These are phyloP conservation scores for Hexactinellida sp. DNA, from an alignment of 37 sponge, comb jelly and placozoan genomes.

Conservation along the genomic window DNA sequence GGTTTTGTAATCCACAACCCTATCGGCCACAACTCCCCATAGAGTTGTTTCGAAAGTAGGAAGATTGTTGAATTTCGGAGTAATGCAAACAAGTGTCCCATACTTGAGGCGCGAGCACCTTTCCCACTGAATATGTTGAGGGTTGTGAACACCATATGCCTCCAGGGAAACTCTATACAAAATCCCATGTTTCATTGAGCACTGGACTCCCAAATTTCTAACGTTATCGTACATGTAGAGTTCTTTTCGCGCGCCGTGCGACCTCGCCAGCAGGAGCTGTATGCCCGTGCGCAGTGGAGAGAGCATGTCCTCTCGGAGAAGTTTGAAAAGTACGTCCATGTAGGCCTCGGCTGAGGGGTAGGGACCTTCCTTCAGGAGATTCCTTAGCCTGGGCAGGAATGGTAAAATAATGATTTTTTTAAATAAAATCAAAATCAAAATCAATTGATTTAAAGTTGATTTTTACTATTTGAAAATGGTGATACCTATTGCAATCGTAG, in stretches of 20 bases:
- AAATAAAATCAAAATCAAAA: too few relatives aligned
- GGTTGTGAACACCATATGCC: background rate
- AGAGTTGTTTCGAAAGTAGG: too few relatives aligned
- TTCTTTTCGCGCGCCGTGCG: slow-evolving; percentile 25
- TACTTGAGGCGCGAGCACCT: slow-evolving; percentile 43
- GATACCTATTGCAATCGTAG: too few relatives aligned
- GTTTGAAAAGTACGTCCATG: slow-evolving; percentile 57
- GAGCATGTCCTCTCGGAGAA: slow-evolving; percentile 70
- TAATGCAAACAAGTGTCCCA: slow-evolving; percentile 70
- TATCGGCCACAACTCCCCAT: too few relatives aligned
- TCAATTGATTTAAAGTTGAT: too few relatives aligned
- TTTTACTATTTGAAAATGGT: too few relatives aligned
- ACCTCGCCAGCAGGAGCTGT: slow-evolving; percentile 6
- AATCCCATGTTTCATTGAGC: too few relatives aligned
- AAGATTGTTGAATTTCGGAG: slow-evolving; percentile 29
- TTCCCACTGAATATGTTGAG: slow-evolving; percentile 37
- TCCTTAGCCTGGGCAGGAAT: too few relatives aligned
- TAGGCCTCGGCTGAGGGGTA: slow-evolving; percentile 60
- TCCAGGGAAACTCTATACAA: slow-evolving; percentile 41
- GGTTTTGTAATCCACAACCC: too few relatives aligned
- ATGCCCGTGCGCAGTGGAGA: slow-evolving; percentile 64
- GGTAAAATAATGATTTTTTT: too few relatives aligned
- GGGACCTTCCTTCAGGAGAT: too few relatives aligned
- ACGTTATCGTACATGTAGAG: slow-evolving; percentile 41
- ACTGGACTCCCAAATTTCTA: slow-evolving; percentile 14